Evolutionary conservation across 2,113 vertebrate genomes (phyloP).

Genomic region (Oenanthe oenanthe): DNA sequence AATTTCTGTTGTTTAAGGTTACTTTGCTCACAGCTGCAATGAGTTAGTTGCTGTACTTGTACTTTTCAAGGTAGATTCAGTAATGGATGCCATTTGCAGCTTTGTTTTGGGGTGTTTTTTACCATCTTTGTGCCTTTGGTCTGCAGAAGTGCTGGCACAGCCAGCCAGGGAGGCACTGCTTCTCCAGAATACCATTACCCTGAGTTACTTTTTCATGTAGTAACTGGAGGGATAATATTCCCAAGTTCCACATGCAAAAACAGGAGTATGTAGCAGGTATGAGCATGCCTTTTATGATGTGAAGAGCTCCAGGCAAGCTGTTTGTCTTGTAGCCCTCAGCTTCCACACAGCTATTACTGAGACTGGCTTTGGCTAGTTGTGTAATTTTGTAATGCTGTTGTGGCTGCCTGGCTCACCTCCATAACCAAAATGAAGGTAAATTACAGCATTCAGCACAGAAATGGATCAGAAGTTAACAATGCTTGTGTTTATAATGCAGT

Average conservation of each 20-base stretch:
- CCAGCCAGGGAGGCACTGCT: not conserved
- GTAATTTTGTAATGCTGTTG: not conserved
- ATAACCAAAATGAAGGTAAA: constrained; percentile 50
- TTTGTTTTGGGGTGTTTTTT: not conserved
- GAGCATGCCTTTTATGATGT: not conserved
- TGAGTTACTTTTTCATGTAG: not conserved
- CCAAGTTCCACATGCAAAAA: not conserved
- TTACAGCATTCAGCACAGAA: constrained; percentile 20
- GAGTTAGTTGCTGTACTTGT: not conserved
- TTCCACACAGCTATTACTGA: not conserved
- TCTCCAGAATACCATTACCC: not conserved
- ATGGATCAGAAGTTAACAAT: constrained; percentile 28
- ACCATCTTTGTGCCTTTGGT: not conserved
- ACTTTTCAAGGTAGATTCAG: not conserved
- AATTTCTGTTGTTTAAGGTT: not conserved
- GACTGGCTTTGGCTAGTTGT: not conserved
- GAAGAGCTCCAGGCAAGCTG: not conserved
- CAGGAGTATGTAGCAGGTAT: not conserved
- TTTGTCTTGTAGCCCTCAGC: not conserved
- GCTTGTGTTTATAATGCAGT: not conserved
- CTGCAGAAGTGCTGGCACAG: not conserved
- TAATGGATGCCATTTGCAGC: not conserved
- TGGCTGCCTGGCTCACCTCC: constrained; percentile 43
- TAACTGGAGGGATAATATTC: not conserved
- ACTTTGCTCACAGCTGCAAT: not conserved